Base-by-base conservation (phyloP, 2,888 invertebrate genomes). In the Neoitamus cyanurus region DNA sequence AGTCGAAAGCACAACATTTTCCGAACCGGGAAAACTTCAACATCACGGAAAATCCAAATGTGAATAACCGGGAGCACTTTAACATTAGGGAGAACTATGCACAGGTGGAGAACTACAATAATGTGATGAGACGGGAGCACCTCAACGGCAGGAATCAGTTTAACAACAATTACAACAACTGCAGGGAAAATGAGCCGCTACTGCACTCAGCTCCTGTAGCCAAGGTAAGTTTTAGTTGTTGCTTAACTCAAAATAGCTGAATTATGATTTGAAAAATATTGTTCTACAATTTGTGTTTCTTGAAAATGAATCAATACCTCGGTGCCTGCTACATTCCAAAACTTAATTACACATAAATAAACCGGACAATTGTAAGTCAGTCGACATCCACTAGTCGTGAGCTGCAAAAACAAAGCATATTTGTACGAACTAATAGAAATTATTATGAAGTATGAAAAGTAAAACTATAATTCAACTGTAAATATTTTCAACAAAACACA, bases 11-110 rank as follows among this genome's bases (percentile, higher is more conserved):
- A 5, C 84, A 36, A 28, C 77, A 73, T 70, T 83, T 20, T 15
- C 1, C 93, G 87, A 92, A 90, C 87, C 90, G 90, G 87, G 91
- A 91, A 86, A 89, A 89, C 85, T 91, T 91, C 87, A 91, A 91
- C 89, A 91, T 91, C 86, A 91, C 90, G 88, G 91, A 91, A 88
- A 91, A 91, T 88, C 91, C 88, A 42, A 86, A 85, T 84, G 87
- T 30, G 87, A 89, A 89, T 88, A 89, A 90, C 88, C 88, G 88
- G 84, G 88, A 88, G 83, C 89, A 89, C 86, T 88, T 87, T 84
- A 88, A 88, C 87, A 88, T 88, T 70, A 86, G 87, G 78, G 88
- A 88, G 48, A 88, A 88, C 85, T 89, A 89, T 87, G 88, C 88
- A 28, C 86, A 86, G 84, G 80, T 88, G 87, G 89, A 89, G 84